Percentiles rank a stretch among this genome's conserved stretches.
Conservation (phyloP, 1,140 invertebrate genomes). For the Musca domestica region DNA sequence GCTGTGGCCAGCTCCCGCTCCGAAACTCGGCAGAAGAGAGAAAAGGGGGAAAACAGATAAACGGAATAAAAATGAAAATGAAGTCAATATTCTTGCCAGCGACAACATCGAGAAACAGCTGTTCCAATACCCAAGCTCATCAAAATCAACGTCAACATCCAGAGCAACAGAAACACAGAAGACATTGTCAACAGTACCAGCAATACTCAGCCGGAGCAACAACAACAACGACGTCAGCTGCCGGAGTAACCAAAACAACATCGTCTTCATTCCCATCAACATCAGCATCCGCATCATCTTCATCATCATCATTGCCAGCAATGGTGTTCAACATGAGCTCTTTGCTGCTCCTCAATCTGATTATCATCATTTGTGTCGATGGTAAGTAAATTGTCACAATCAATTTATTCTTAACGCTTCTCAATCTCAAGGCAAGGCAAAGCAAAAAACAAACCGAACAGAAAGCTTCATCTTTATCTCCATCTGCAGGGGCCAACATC, state of each 20-base stretch:
- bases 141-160: background rate
- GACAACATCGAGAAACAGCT: constrained; percentile 1
- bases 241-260: constrained; percentile 22
- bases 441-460: no score
- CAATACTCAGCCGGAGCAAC: background rate
- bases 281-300: background rate
- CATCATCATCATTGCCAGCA: background rate
- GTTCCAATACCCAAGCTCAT: background rate
- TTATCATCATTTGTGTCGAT: constrained; percentile 27
- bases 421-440: no score
- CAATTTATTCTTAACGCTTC: constrained; percentile 12
- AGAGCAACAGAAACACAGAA: no score
- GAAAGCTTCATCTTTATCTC: no score
- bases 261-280: background rate
- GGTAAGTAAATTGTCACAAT: constrained; percentile 27
- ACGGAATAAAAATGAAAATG: background rate
- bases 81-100: background rate
- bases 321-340: constrained; percentile 8
- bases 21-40: background rate
- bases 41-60: background rate
- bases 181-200: background rate
- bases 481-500: no score
- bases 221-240: constrained; percentile 26
- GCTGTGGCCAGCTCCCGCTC: background rate
- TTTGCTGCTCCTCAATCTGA: constrained; percentile 6